Conservation (phyloP, 2,888 invertebrate genomes). For the Caenorhabditis sp. region DNA sequence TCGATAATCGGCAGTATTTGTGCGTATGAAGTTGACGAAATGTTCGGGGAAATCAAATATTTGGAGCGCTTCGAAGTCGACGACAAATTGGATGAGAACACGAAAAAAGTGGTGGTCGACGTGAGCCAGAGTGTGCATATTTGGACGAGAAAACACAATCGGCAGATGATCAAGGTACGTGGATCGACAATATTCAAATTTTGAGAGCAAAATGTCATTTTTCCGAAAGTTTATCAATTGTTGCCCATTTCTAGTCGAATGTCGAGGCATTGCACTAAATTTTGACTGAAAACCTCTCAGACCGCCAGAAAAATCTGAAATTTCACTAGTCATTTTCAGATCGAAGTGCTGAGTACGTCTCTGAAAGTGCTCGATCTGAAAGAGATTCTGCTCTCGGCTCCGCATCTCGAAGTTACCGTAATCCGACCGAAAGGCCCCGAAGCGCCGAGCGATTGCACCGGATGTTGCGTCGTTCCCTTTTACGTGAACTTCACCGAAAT, state of each 20-base stretch:
- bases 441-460: neutral
- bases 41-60: neutral
- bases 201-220: too few species aligned
- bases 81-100: too few species aligned
- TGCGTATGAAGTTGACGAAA: neutral
- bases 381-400: neutral
- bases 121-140: neutral
- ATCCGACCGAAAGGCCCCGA: neutral
- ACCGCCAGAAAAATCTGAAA: too few species aligned
- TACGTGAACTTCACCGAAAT: slow-evolving; percentile 54
- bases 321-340: slow-evolving; percentile 10
- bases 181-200: too few species aligned
- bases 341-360: neutral
- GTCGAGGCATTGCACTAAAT: too few species aligned
- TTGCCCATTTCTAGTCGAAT: too few species aligned
- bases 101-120: too few species aligned
- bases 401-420: slow-evolving; percentile 24
- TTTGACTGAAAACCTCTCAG: too few species aligned
- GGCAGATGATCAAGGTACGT: neutral
- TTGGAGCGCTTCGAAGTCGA: neutral
- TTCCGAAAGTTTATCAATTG: too few species aligned
- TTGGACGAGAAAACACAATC: neutral
- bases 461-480: slow-evolving; percentile 39
- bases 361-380: neutral
- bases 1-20: neutral